Base-by-base conservation (phyloP, 2,888 invertebrate species). In the Amiota mariae region DNA sequence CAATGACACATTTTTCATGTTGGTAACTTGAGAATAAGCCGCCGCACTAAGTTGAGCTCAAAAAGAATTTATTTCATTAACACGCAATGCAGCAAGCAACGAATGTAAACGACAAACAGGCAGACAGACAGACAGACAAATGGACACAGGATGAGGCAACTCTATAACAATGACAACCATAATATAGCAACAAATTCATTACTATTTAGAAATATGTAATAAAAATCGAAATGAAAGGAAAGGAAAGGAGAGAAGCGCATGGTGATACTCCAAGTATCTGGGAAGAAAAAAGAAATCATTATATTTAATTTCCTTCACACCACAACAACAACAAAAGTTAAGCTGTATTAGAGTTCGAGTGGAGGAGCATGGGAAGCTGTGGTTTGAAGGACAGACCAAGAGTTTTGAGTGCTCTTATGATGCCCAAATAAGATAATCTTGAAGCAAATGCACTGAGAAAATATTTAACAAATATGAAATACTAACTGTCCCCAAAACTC, bases 31-130 rank as follows among this genome's bases (percentile, higher is more conserved):
- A 84, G 85, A 79, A 74, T 71, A 56, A 47, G 64, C 63, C 71
- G 47, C 67, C 51, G 51, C 36, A 36, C 56, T 12, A 20, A 20
- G 10, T 13, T 51, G 4, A 15, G 8, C 64, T n/a, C 36, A 64
- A 64, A 79, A 82, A 85, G 78, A 85, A 85, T 83, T 85, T 84
- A 80, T 84, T 85, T 84, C 85, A 84, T 85, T 85, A 85, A 80
- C 85, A 81, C 81, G 80, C 80, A 71, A 79, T 71, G 74, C 54
- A 74, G 71, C 73, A 70, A 57, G 51, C 64, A 56, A 59, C 46
- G 15, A 15, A 1, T 20, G 59, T 24, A 11, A 18, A 15, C 12
- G 48, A 10, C 24, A 12, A 63, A 63, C 63, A n/a, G 15, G 11
- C 51, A 4, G 67, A 11, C 24, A 24, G 8, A 12, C 11, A 8